Evolutionary conservation across 2,888 invertebrate genomes (phyloP).

Genomic region (Caenorhabditis panamensis): DNA sequence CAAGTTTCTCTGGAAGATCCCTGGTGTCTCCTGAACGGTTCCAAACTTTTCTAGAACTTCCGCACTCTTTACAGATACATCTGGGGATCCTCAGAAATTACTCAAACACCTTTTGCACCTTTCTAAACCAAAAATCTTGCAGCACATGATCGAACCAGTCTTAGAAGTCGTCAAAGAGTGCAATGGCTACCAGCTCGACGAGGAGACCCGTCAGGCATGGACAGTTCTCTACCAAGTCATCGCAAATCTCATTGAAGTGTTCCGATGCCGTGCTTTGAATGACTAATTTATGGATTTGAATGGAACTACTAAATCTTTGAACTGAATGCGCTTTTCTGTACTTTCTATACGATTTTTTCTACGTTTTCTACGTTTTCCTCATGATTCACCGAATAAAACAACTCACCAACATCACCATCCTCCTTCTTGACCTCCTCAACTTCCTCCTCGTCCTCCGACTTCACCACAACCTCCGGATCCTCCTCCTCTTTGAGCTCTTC

Average conservation of each 20-base stretch:
- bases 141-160: conserved; percentile 78
- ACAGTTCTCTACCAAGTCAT: conserved; percentile 79
- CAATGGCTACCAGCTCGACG: conserved; percentile 63
- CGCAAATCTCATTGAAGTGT: conserved; percentile 78
- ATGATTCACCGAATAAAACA: neutral
- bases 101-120: no score
- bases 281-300: conserved; percentile 11
- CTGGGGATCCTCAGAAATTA: no score
- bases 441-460: neutral
- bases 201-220: conserved; percentile 74
- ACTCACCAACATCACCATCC: neutral
- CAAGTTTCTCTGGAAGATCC: neutral
- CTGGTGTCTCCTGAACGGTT: no score
- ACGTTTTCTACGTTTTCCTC: neutral
- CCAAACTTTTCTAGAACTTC: no score
- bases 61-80: no score
- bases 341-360: neutral
- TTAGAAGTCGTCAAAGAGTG: conserved; percentile 69
- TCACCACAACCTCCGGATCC: no score
- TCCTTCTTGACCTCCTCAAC: conserved; percentile 4
- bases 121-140: conserved; percentile 53
- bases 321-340: no score
- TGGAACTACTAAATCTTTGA: no score
- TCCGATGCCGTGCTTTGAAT: conserved; percentile 52
- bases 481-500: conserved; percentile 1